Evolutionary conservation across 2,888 invertebrate species (phyloP).

Genomic region (Eupithecia exiguata): DNA sequence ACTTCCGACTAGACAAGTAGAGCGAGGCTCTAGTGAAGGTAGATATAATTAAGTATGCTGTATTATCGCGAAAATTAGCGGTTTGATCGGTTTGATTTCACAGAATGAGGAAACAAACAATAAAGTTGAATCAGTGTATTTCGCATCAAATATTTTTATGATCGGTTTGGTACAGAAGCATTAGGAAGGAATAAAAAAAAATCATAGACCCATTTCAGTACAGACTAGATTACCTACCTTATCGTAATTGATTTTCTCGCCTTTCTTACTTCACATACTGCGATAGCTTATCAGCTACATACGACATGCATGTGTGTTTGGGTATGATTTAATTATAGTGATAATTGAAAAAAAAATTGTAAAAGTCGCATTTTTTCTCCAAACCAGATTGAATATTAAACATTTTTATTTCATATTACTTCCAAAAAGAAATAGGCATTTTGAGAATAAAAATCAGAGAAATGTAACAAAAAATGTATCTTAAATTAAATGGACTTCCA

Average conservation of each 20-base stretch:
- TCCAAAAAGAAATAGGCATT: too few species aligned
- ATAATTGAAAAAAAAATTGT: too few species aligned
- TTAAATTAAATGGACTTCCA: background rate
- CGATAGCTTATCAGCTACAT: background rate
- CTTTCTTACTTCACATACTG: background rate
- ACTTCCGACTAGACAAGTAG: slow-evolving; percentile 7
- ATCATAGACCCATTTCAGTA: background rate
- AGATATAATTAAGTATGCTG: background rate
- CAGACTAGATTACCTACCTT: background rate
- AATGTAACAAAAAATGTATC: background rate
- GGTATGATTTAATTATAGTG: background rate
- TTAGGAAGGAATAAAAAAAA: background rate
- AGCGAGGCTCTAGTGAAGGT: slow-evolving; percentile 8
- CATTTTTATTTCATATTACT: too few species aligned
- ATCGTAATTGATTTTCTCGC: background rate
- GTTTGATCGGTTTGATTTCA: background rate
- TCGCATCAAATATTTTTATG: background rate
- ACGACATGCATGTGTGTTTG: background rate
- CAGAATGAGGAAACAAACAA: background rate
- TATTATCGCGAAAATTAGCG: background rate
- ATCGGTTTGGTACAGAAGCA: background rate
- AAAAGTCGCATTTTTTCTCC: too few species aligned
- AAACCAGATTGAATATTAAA: too few species aligned
- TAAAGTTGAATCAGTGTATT: background rate
- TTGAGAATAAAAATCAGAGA: too few species aligned